Percentiles rank a stretch among this genome's conserved stretches.
phyloP scores from a whole-genome alignment of 2,888 invertebrate species.

The Drosophila mimica region DNA sequence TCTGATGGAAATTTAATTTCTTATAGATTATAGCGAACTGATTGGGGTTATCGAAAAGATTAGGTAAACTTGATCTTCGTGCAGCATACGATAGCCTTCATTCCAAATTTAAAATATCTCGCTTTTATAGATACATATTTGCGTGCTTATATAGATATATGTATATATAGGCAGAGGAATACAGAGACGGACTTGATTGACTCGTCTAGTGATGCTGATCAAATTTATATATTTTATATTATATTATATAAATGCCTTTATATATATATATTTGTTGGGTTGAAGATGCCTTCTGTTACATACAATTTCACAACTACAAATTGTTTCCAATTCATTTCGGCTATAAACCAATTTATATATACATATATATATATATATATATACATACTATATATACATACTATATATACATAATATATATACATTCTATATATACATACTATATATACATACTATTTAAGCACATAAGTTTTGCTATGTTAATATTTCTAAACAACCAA shows the following conservation, averaged over 20 bases:
- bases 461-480: neutral
- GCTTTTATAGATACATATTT: neutral
- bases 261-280: neutral
- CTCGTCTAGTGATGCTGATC: neutral
- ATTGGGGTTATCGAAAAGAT: neutral
- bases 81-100: neutral
- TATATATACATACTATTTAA: neutral
- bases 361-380: neutral
- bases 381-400: neutral
- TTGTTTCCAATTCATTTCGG: neutral
- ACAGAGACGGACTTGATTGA: neutral
- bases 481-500: neutral
- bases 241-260: too few relatives aligned
- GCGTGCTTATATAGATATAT: neutral
- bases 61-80: neutral
- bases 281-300: neutral
- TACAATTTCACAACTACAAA: neutral
- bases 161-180: neutral
- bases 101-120: neutral
- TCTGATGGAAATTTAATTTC: neutral
- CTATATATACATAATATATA: neutral
- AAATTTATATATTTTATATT: neutral
- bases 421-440: neutral
- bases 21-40: neutral
- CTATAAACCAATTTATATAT: neutral